A percentile compares a stretch with the other conserved stretches of the same genome.
Evolutionary conservation across 1,140 invertebrate genomes (phyloP).

Genomic region (Cepaea nemoralis): DNA sequence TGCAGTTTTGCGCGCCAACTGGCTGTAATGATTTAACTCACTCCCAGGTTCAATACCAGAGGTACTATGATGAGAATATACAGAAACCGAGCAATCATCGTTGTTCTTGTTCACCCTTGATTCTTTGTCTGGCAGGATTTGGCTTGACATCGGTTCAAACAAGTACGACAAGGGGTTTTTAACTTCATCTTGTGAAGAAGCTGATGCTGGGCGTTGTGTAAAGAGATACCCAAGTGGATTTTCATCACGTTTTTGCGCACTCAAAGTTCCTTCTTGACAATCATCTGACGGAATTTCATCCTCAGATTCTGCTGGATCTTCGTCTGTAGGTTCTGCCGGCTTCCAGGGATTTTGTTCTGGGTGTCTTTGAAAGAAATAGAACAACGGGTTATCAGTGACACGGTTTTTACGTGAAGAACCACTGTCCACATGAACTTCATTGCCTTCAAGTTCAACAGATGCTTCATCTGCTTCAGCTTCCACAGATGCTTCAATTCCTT

Average conservation of each 20-base stretch:
- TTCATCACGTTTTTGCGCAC: not conserved
- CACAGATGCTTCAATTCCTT: not conserved
- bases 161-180: slow-evolving; percentile 11
- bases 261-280: not conserved
- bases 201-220: not conserved
- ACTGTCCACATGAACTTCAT: not conserved
- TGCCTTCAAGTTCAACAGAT: no score
- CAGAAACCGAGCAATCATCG: not conserved
- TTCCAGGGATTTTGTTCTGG: not conserved
- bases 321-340: slow-evolving; percentile 1
- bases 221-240: not conserved
- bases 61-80: no score
- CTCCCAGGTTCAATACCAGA: not conserved
- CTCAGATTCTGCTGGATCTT: not conserved
- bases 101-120: no score
- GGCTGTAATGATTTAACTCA: not conserved
- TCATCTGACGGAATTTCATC: not conserved
- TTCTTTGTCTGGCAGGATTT: not conserved
- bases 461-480: not conserved
- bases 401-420: not conserved
- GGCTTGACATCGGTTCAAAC: not conserved
- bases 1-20: not conserved
- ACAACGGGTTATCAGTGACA: slow-evolving; percentile 22
- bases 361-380: slow-evolving; percentile 22
- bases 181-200: not conserved